A percentile compares a stretch with the other conserved stretches of the same genome.
Evolutionary conservation across 2,113 vertebrate genomes (phyloP).

Genomic region (Riparia riparia): DNA sequence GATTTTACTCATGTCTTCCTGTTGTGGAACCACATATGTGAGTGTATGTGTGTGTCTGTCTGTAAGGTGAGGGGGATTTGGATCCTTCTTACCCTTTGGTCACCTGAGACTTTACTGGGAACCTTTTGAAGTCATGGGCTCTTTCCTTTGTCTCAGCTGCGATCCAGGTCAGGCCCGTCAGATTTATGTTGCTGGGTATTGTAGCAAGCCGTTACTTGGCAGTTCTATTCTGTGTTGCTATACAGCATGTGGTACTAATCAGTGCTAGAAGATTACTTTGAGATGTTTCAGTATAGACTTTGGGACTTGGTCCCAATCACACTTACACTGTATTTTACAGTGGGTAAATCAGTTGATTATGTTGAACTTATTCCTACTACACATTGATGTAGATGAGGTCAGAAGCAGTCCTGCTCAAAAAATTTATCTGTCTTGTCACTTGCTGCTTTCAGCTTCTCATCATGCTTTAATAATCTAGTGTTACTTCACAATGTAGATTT

Average conservation of each 20-base stretch:
- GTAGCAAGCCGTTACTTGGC: slow-evolving; percentile 6
- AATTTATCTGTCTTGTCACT: not conserved
- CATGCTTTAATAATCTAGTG: not conserved
- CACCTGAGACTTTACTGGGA: not conserved
- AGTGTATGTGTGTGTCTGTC: not conserved
- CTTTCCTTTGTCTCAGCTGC: not conserved
- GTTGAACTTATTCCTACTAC: slow-evolving; percentile 9
- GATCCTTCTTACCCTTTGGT: slow-evolving; percentile 22
- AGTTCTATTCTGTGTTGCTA: slow-evolving; percentile 24
- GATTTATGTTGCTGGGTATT: slow-evolving; percentile 48
- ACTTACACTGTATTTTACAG: slow-evolving; percentile 37
- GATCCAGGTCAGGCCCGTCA: not conserved
- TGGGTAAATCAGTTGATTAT: slow-evolving; percentile 31
- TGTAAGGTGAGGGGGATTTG: slow-evolving; percentile 28
- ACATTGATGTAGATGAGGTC: not conserved
- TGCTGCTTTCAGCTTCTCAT: not conserved
- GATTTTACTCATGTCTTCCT: not conserved
- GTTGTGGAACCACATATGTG: accelerated
- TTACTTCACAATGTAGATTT: not conserved
- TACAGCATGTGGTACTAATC: slow-evolving; percentile 66
- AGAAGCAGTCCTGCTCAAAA: not conserved
- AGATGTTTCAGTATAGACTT: slow-evolving; percentile 33
- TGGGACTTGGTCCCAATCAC: slow-evolving; percentile 44
- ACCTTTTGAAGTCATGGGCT: slow-evolving; percentile 22
- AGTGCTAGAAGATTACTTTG: slow-evolving; percentile 62